These are phyloP conservation scores for Homarus americanus DNA, from an alignment of 1,140 invertebrate genomes.

Conservation along the genomic window DNA sequence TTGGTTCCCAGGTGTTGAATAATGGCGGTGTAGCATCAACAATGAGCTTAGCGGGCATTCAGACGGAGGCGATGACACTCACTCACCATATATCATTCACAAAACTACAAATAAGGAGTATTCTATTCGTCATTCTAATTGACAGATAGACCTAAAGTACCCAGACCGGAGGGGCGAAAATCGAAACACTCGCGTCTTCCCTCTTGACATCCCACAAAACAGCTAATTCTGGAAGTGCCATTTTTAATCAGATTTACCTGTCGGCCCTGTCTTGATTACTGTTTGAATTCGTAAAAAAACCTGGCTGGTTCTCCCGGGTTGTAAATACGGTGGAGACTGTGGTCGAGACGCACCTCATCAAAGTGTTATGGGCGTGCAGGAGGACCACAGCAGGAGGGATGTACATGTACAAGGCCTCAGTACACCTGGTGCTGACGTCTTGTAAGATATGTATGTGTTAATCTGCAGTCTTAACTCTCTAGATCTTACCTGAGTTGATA, in stretches of 20 bases:
- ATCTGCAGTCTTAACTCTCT: background rate
- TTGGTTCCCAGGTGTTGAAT: slow-evolving; percentile 54
- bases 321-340: background rate
- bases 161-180: too few relatives aligned
- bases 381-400: background rate
- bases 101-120: slow-evolving; percentile 55
- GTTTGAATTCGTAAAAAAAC: background rate
- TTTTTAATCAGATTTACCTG: background rate
- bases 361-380: background rate
- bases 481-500: too few relatives aligned
- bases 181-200: too few relatives aligned
- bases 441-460: background rate
- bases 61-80: slow-evolving; percentile 48
- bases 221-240: too few relatives aligned
- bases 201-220: too few relatives aligned
- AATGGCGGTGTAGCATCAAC: slow-evolving; percentile 44
- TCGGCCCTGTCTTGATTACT: background rate
- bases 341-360: background rate
- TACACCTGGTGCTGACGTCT: background rate
- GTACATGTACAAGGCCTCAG: too few relatives aligned
- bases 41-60: slow-evolving; percentile 39
- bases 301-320: background rate
- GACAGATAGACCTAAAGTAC: too few relatives aligned
- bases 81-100: slow-evolving; percentile 49
- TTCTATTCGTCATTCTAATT: too few relatives aligned